Base-by-base conservation (phyloP, 2,113 vertebrate species). In the Grantiella picta region DNA sequence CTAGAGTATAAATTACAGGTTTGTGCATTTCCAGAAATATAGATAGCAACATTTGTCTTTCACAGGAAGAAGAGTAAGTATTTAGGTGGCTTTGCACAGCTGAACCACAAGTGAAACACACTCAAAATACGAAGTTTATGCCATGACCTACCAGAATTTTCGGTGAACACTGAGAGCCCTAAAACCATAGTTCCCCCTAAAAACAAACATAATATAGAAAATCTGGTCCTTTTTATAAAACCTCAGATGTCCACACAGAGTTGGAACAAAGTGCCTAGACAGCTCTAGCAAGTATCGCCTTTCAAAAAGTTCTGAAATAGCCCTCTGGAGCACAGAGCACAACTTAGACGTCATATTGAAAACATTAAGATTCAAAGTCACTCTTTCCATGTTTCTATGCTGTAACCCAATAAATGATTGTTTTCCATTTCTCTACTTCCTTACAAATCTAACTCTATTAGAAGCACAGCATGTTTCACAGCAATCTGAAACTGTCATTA, bases 401-500 rank as follows among this genome's bases (percentile, higher is more conserved):
- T 89, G 52, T 31, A 85, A 44, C 23, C 33, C 82, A 86, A 65
- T 52, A 73, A 91, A 77, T 40, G 6, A 86, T 52, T 83, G 79
- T 69, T 90, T 88, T 90, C 72, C 52, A 75, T 90, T 90, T 84
- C 92, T 92, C 82, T 89, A 52, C 88, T 96, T 88, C 92, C 87
- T 93, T 82, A 92, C 81, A 91, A 89, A 82, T 89, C 61, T 91
- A 76, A 87, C 54, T 50, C 73, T 82, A 87, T 73, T 95, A 97
- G 66, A 87, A 63, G 52, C 68, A 95, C 90, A 90, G 85, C 47
- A 70, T n/a, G 54, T 81, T 83, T 80, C 92, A 90, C 52, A 93
- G 75, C 52, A 75, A 92, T 81, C 73, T 89, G 47, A 88, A 92
- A 52, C 35, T 59, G 60, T 53, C 3, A 5, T 85, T 69, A 89